Base-by-base conservation (phyloP, 2,113 vertebrate species). In the Protomyctophum bolini region DNA sequence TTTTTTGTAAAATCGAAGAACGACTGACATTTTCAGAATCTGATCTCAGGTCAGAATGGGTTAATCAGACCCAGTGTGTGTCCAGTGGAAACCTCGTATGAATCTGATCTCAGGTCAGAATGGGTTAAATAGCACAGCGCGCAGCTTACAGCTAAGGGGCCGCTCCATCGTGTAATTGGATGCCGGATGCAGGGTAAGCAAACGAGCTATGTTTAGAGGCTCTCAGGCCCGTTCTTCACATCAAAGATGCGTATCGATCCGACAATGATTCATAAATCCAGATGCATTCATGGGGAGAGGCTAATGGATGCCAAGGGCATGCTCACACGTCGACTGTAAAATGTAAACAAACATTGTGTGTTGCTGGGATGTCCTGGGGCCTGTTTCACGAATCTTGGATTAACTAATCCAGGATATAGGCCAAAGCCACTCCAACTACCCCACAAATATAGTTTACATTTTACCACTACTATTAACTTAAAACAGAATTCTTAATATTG, bases 101-200 rank as follows among this genome's bases (percentile, higher is more conserved):
- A n/a, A n/a, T n/a, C n/a, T n/a, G n/a, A n/a, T n/a, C n/a, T n/a
- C n/a, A n/a, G n/a, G n/a, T n/a, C n/a, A n/a, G n/a, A n/a, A n/a
- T n/a, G n/a, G n/a, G n/a, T n/a, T n/a, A 78, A 86, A 87, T 79
- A 83, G 75, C 76, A 75, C 50, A 46, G 49, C 10, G 6, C 57
- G 3, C 6, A 29, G 78, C 70, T 82, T 68, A 62, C 33, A 70
- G 63, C 54, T 33, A 49, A 79, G 66, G 33, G 33, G 61, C 66
- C 1, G 1, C 21, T 58, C 57, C 14, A 61, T 58, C 1, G 21
- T 66, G 66, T 73, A 58, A 78, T 63, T 75, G 79, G 73, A 52
- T 50, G 72, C 54, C 57, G 46, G 62, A 4, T 0, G 4, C 47
- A 51, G 1, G 59, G 4, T 41, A 51, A 1, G 59, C 60, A 73